A percentile compares a stretch with the other conserved stretches of the same genome.
These are phyloP conservation scores for Ictalurus furcatus DNA, from an alignment of 2,113 vertebrate genomes.

Conservation along the genomic window DNA sequence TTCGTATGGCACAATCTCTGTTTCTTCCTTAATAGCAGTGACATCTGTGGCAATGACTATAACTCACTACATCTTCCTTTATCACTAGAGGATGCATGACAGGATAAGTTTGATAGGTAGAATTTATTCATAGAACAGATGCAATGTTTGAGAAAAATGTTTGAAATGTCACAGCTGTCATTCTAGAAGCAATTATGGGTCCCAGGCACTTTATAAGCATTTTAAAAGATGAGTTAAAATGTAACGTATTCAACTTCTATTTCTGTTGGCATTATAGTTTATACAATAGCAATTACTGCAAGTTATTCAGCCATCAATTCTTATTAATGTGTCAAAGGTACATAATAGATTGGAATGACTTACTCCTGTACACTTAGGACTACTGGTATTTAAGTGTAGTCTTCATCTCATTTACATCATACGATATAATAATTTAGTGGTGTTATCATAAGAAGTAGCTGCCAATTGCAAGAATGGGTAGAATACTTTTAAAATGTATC, in stretches of 20 bases:
- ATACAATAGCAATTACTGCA: background rate
- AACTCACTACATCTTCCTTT: constrained; percentile 27
- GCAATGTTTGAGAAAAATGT: background rate
- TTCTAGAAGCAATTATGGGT: background rate
- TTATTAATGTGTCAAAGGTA: background rate
- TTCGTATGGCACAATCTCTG: constrained; percentile 32
- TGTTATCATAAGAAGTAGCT: background rate
- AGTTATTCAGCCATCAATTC: background rate
- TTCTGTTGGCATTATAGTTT: background rate
- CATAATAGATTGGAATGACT: background rate
- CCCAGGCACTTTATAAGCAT: constrained; percentile 1
- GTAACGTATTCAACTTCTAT: background rate
- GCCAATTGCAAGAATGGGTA: background rate
- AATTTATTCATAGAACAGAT: constrained; percentile 11
- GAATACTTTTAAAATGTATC: background rate
- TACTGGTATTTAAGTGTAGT: background rate
- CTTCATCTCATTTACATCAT: background rate
- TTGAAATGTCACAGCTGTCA: background rate
- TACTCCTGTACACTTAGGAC: background rate
- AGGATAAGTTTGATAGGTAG: constrained; percentile 9
- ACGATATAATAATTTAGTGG: background rate
- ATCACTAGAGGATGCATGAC: constrained; percentile 22
- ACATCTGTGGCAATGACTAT: constrained; percentile 41
- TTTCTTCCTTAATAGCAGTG: constrained; percentile 43
- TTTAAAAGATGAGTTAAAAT: constrained; percentile 2